Evolutionary conservation across 2,113 vertebrate genomes (phyloP), one percentile per base, ranked within the genome.

Genomic region (Sisor rabdophorus): DNA sequence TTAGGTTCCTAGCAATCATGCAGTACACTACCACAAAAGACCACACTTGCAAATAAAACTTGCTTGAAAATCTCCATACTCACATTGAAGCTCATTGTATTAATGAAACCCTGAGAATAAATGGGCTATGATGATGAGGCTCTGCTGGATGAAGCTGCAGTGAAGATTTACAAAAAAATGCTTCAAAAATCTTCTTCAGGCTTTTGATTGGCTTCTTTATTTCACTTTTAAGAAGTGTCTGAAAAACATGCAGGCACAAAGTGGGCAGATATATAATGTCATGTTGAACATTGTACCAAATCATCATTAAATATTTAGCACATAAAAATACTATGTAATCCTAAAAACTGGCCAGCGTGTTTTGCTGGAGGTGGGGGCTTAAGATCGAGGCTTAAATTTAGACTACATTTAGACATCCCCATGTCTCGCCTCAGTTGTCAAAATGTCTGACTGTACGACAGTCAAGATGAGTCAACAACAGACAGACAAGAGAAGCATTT

Each of bases 121-220:
- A 69, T 75, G 64, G 55, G 74, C 28, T 63, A 77, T 79, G 73
- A 59, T 71, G 79, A 84, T 76, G 78, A 78, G 24, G 40, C 75
- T 65, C 82, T 65, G 59, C 71, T 71, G 73, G 73, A 79, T 73
- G 79, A 79, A 75, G 77, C 65, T 55, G 76, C 72, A 82, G 70
- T 61, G 86, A 76, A 76, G 28, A 76, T 36, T n/a, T 4, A 59
- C 58, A 80, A 76, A 80, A 20, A 11, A 54, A 56, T 44, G 40
- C 10, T 10, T 44, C 10, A 68, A 70, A 28, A 40, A 56, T 11
- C 73, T 85, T 84, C 71, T 85, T 84, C 71, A 83, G 73, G 71
- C 84, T 88, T 89, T 89, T 89, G 87, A 91, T 91, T 91, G 91
- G 87, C 87, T 90, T 89, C 88, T 90, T 89, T 85, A 86, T 88